Conservation (phyloP, 2,888 invertebrate genomes). For the Drosophila robusta region DNA sequence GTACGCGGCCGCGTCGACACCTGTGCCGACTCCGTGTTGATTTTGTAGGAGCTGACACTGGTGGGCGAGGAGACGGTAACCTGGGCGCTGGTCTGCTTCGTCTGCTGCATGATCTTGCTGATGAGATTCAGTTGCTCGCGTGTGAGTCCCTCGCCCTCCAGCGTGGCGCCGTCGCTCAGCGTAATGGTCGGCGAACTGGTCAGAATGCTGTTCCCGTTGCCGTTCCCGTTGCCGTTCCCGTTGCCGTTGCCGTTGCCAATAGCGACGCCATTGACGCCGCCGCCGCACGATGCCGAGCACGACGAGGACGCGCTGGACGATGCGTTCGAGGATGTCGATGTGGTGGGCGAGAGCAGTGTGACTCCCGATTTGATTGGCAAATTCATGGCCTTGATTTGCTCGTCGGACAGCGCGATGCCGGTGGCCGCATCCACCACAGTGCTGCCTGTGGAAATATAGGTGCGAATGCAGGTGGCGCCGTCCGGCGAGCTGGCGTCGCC, state of each 20-base stretch:
- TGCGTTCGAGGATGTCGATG: slow-evolving; percentile 74
- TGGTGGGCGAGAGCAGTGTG: slow-evolving; percentile 78
- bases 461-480: slow-evolving; percentile 87
- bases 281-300: slow-evolving; percentile 45
- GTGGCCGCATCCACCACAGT: slow-evolving; percentile 83
- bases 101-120: slow-evolving; percentile 92
- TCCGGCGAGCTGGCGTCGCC: slow-evolving; percentile 88
- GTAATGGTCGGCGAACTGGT: slow-evolving; percentile 78
- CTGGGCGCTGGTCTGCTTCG: slow-evolving; percentile 87
- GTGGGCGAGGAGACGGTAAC: slow-evolving; percentile 84
- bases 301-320: slow-evolving; percentile 85
- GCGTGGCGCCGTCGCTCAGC: slow-evolving; percentile 83
- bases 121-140: slow-evolving; percentile 91
- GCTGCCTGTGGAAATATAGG: slow-evolving; percentile 85
- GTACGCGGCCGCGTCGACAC: slow-evolving; percentile 85
- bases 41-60: slow-evolving; percentile 83
- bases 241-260: neutral
- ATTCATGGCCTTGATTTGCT: slow-evolving; percentile 86
- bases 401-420: slow-evolving; percentile 80
- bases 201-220: slow-evolving; percentile 18
- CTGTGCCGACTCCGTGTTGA: slow-evolving; percentile 72
- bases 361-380: slow-evolving; percentile 81
- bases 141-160: slow-evolving; percentile 88
- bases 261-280: neutral
- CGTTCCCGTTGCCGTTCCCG: neutral